Base-by-base conservation (phyloP, 64 coral and sea anemone species). In the Pocillopora verrucosa region DNA sequence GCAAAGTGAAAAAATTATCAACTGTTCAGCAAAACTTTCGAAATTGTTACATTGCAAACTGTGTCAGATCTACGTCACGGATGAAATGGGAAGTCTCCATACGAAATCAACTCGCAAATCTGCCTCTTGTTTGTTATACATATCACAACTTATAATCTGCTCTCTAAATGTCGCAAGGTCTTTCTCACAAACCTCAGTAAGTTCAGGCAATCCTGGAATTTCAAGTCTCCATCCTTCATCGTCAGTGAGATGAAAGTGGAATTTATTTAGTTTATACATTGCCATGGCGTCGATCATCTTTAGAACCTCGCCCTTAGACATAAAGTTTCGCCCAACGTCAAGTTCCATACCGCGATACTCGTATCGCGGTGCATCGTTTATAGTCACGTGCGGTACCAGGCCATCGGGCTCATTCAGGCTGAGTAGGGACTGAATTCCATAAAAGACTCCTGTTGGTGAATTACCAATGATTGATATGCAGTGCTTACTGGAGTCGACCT, bases 161-260 rank as follows among this genome's bases (percentile, higher is more conserved):
- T 16, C 13, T 77, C 37, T 77, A n/a, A 38, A 14, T 34, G 37
- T 22, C 75, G 30, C 75, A 13, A 17, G 76, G 34, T 51, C 35
- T 51, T 19, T 78, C 76, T 19, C 7, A 38, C 16, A 16, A 75
- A 96, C 94, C 94, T 86, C 64, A 13, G 90, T 92, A 30, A 96
- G 67, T 65, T 96, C 94, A 17, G 86, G 80, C 26, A 96, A 82
- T 79, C 94, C 94, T 6, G 94, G 94, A 61, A 96, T 96, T n/a
- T 92, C 94, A 38, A 96, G 80, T 20, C 94, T 84, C 94, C 94
- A 96, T 30, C 94, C 94, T 57, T 96, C 94, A 75, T 96, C 94
- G 37, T 96, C 94, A 56, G 94, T 92, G 45, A 96, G 80, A 35
- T 96, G 94, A 22, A 96, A 82, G 73, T 96, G 94, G 68, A 96